Conservation (phyloP, 2,888 invertebrate genomes). For the Papilio gigon region DNA sequence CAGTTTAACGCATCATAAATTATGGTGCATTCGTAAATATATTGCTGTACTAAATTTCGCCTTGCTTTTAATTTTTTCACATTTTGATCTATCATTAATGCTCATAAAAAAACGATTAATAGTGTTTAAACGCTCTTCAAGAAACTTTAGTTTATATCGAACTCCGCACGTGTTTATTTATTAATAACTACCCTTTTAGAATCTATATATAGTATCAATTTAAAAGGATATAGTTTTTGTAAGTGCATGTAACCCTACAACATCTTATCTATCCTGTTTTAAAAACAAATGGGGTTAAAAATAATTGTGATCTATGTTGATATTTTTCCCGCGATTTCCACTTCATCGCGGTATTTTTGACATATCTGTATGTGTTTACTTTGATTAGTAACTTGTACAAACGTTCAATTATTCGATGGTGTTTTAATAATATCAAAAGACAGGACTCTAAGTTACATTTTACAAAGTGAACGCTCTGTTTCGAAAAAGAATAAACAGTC, state of each 20-base stretch:
- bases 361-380: too few relatives aligned
- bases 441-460: too few relatives aligned
- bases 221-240: conserved; percentile 6
- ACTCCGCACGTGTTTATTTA: conserved; percentile 1
- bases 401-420: too few relatives aligned
- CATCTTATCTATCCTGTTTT: conserved; percentile 8
- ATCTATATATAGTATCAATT: conserved; percentile 12
- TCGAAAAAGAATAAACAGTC: background rate
- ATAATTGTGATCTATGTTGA: too few relatives aligned
- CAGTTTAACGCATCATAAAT: conserved; percentile 38
- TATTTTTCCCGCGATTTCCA: too few relatives aligned
- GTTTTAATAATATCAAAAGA: too few relatives aligned
- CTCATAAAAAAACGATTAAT: background rate
- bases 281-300: conserved; percentile 4
- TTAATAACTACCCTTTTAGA: background rate
- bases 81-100: background rate
- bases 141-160: too few relatives aligned
- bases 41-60: conserved; percentile 16
- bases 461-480: too few relatives aligned
- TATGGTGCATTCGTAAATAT: conserved; percentile 30
- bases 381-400: too few relatives aligned
- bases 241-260: conserved; percentile 2
- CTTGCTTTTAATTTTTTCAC: background rate
- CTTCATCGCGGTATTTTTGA: too few relatives aligned
- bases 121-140: background rate